phyloP scores from a whole-genome alignment of 2,797 vertebrate species.

The Hipposideros larvatus region DNA sequence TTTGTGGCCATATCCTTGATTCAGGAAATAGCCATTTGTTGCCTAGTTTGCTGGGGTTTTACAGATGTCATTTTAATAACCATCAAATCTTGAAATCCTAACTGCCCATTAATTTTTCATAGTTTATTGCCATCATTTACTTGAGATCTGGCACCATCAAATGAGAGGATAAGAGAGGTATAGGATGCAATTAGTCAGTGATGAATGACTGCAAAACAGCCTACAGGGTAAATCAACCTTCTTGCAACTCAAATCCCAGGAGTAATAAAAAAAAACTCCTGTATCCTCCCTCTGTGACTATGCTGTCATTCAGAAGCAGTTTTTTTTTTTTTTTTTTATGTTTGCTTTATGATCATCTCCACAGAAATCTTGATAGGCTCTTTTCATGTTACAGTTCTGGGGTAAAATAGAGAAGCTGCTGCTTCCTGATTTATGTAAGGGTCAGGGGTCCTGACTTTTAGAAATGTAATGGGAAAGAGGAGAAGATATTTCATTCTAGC shows the following conservation, averaged over 20 bases:
- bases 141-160: not conserved
- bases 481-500: not conserved
- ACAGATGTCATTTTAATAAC: not conserved
- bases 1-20: not conserved
- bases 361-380: not conserved
- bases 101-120: not conserved
- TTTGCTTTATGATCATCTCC: not conserved
- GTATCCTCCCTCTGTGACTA: not conserved
- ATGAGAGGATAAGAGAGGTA: not conserved
- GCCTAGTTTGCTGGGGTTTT: not conserved
- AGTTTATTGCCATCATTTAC: not conserved
- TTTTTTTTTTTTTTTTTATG: not conserved
- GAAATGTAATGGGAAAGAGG: not conserved
- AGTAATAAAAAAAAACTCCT: not conserved
- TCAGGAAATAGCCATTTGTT: not conserved
- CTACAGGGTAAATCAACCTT: not conserved
- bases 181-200: not conserved
- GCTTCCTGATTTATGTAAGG: not conserved
- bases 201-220: not conserved
- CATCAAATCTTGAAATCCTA: not conserved
- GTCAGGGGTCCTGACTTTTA: not conserved
- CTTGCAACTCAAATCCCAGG: not conserved
- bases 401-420: not conserved
- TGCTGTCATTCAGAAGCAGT: not conserved
- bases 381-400: not conserved